These are phyloP conservation scores for Oncorhynchus clarkii DNA, from an alignment of 2,113 vertebrate species.

Conservation along the genomic window DNA sequence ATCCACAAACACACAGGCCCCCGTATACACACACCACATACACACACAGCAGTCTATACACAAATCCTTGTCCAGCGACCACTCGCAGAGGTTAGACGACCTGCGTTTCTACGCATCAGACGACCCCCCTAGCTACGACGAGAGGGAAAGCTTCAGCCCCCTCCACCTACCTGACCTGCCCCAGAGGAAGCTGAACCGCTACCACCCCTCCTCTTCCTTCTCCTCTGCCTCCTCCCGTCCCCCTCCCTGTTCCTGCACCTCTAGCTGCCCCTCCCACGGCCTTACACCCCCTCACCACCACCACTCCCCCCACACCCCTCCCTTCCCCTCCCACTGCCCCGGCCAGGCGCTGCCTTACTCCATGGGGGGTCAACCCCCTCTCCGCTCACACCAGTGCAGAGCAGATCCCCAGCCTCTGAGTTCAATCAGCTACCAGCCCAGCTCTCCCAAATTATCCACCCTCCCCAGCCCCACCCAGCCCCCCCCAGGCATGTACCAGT, in stretches of 20 bases:
- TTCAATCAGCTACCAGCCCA: slow-evolving; percentile 55
- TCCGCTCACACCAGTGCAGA: slow-evolving; percentile 63
- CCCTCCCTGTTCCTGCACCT: slow-evolving; percentile 68
- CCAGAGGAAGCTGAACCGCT: slow-evolving; percentile 50
- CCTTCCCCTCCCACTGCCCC: slow-evolving; percentile 57
- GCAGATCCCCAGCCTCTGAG: slow-evolving; percentile 60
- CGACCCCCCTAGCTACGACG: slow-evolving; percentile 79
- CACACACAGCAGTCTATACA: slow-evolving; percentile 35
- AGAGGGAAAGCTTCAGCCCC: slow-evolving; percentile 77
- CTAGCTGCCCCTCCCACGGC: slow-evolving; percentile 55
- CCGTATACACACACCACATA: slow-evolving; percentile 46
- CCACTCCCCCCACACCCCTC: slow-evolving; percentile 65
- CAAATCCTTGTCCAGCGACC: slow-evolving; percentile 50
- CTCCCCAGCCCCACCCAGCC: slow-evolving; percentile 55
- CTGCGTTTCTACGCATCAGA: slow-evolving; percentile 68
- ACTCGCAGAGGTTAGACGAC: slow-evolving; percentile 43
- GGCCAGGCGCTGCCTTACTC: slow-evolving; percentile 55
- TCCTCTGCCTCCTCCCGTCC: slow-evolving; percentile 42
- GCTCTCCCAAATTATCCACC: slow-evolving; percentile 61
- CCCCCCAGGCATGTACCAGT: slow-evolving; percentile 61
- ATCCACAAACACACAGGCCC: slow-evolving; percentile 47
- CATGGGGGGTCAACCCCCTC: slow-evolving; percentile 47
- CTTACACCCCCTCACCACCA: slow-evolving; percentile 53
- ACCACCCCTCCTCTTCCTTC: slow-evolving; percentile 55
- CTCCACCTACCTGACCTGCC: slow-evolving; percentile 67